Base-by-base conservation (phyloP, 1,140 invertebrate genomes). In the Pachypsylla venusta region DNA sequence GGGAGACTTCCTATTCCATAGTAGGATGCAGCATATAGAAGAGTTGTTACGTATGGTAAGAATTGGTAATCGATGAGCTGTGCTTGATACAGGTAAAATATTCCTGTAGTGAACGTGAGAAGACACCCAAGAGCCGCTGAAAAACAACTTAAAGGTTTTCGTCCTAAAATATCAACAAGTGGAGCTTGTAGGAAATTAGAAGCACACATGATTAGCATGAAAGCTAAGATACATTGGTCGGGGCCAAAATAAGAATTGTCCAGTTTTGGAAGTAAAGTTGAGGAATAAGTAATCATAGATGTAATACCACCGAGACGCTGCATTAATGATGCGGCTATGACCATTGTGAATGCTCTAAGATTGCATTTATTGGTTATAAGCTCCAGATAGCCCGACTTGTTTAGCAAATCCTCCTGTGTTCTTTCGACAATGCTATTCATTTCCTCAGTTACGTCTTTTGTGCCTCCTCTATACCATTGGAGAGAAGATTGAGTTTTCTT, bases 101-200 rank as follows among this genome's bases (percentile, higher is more conserved):
- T 20, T 5, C 68, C 67, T 12, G 66, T 39, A 4, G 61, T 26
- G 14, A 48, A 30, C 14, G 54, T 27, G 55, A 57, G n/a, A 24
- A 64, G 0, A 58, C 25, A 25, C 22, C 60, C 64, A 63, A 67
- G 19, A 10, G 60, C 20, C 22, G 55, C 35, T 1, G 76, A 77
- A 1, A 77, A 61, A 1, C 79, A 66, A 0, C 82, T 68, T 5
- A 82, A 68, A 30, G 76, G 70, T 58, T 76, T 74, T 56, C 80
- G 64, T 12, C 74, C 75, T 0, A 68, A 58, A 42, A 66, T 67
- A 59, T 78, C 75, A 19, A 77, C 72, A 1, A 78, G 56, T 10
- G 75, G 58, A 2, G 69, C 70, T 10, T 75, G 72, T 12, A 69
- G 57, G 48, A 73, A 69, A 3, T 75, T 76, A 1, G 75, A 72